These are phyloP conservation scores for Talpa occidentalis DNA, from an alignment of 2,113 vertebrate species.

Conservation along the genomic window DNA sequence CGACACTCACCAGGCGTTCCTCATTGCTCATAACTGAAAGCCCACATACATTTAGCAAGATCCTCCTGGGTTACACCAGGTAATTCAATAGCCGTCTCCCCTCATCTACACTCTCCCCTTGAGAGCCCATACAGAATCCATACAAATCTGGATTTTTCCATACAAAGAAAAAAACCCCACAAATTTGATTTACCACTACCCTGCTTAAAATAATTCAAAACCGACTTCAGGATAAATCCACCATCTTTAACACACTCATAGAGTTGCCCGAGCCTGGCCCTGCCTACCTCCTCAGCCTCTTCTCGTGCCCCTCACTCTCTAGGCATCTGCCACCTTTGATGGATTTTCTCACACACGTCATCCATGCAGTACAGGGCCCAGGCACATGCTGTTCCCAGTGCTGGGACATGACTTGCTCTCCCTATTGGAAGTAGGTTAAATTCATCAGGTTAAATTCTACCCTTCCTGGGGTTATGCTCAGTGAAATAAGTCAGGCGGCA, in stretches of 20 bases:
- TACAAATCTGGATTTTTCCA: too few relatives aligned
- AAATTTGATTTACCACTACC: neutral
- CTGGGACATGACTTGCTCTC: neutral
- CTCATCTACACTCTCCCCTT: neutral
- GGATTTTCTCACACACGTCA: neutral
- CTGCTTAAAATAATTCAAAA: conserved; percentile 14
- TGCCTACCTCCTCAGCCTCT: neutral
- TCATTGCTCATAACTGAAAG: neutral
- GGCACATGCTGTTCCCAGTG: too few relatives aligned
- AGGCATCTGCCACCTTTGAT: neutral
- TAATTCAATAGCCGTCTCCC: neutral
- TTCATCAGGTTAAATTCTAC: neutral
- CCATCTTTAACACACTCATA: neutral
- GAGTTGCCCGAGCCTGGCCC: neutral
- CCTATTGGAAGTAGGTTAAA: neutral
- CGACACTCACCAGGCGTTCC: neutral
- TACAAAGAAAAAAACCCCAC: neutral
- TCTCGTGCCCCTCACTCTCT: neutral
- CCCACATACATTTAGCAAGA: neutral
- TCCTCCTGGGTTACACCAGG: neutral
- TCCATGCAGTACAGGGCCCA: neutral
- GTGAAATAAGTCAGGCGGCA: too few relatives aligned
- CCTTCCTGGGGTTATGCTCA: neutral
- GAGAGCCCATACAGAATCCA: neutral
- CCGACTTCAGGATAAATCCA: neutral